phyloP scores from a whole-genome alignment of 2,113 vertebrate genomes.

The Typhlomys cinereus region DNA sequence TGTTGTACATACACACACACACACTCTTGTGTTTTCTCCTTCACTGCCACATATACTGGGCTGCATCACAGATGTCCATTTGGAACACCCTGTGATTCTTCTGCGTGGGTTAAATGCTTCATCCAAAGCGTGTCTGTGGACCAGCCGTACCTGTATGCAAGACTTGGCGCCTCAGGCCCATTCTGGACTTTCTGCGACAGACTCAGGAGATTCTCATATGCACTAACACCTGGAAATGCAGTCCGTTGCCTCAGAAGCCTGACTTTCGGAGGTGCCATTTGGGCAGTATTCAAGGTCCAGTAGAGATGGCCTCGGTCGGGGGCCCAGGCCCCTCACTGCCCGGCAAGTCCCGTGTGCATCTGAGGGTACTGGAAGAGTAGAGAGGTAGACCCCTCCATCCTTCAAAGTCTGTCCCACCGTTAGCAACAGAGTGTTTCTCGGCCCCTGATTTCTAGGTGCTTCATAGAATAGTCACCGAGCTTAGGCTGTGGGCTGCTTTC shows the following conservation, averaged over 20 bases:
- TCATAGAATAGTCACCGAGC: not conserved
- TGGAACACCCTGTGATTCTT: not conserved
- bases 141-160: not conserved
- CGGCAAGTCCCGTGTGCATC: not conserved
- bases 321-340: not conserved
- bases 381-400: not conserved
- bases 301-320: not conserved
- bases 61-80: not conserved
- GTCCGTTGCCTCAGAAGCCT: not conserved
- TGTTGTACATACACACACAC: not conserved
- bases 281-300: not conserved
- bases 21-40: too few species aligned
- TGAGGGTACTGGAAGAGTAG: not conserved
- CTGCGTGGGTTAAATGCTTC: not conserved
- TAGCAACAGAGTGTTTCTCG: not conserved
- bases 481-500: not conserved
- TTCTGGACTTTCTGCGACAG: not conserved
- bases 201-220: not conserved
- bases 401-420: not conserved
- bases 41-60: not conserved
- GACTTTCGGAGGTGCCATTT: not conserved
- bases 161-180: not conserved
- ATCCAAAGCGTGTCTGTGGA: not conserved
- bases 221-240: not conserved
- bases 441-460: accelerated